These are phyloP conservation scores for Hippopotamus amphibius DNA, from an alignment of 2,113 vertebrate species.

Conservation along the genomic window DNA sequence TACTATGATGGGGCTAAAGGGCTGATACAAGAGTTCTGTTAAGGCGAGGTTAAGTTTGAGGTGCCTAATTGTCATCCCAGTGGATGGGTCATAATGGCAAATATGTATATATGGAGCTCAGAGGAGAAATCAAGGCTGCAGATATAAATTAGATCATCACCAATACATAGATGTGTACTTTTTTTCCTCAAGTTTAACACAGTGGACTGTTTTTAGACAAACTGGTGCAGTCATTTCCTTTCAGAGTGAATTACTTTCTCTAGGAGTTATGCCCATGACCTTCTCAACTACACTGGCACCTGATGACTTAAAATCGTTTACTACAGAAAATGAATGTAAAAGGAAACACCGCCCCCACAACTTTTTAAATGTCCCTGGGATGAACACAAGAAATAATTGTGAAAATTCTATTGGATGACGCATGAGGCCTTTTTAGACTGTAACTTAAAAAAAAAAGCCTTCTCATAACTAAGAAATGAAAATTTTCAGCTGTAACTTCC, in stretches of 20 bases:
- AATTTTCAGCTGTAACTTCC: background rate
- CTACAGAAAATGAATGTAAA: background rate
- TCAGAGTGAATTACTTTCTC: background rate
- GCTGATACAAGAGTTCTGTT: background rate
- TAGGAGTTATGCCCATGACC: background rate
- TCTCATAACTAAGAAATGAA: background rate
- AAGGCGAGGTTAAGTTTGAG: background rate
- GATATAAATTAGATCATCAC: background rate
- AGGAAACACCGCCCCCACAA: background rate
- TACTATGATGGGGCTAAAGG: background rate
- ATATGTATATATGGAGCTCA: background rate
- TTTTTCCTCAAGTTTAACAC: background rate
- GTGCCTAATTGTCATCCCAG: background rate
- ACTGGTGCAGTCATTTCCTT: background rate
- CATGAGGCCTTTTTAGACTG: background rate
- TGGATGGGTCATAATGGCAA: background rate
- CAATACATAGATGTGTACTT: background rate
- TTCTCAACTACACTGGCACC: background rate
- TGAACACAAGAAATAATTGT: background rate
- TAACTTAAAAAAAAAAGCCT: background rate
- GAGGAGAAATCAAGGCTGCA: background rate
- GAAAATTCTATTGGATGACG: slow-evolving; percentile 5
- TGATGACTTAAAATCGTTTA: background rate
- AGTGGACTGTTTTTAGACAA: background rate
- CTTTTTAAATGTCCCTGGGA: background rate